Base-by-base conservation (phyloP, 2,797 vertebrate genomes). In the Carcharodon carcharias region DNA sequence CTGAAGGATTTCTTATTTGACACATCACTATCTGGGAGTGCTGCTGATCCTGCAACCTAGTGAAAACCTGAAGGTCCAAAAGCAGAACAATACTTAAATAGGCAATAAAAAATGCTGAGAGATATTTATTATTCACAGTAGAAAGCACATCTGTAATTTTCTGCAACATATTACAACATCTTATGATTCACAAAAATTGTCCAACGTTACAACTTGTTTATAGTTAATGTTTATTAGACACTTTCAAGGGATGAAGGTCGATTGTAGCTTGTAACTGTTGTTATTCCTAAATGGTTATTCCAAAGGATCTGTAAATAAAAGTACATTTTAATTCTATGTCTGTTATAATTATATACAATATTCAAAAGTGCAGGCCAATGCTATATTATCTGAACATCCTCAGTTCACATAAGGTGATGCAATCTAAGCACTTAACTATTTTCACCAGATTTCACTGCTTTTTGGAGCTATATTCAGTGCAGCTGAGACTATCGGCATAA, bases 71-170 rank as follows among this genome's bases (percentile, higher is more conserved):
- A 91, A 54, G 21, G 2, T 56, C 7, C 21, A 88, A 54, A 88
- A 91, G 4, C 31, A 61, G 28, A 91, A 58, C 88, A 58, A 58
- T 63, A 92, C 58, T n/a, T 35, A 58, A 71, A 71, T 71, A 77
- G 28, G 31, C 50, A 95, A 73, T 56, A 95, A 56, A 28, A 95
- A 77, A 71, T 95, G 67, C 71, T 95, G 69, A 58, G 50, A 77
- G 73, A 95, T 77, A 58, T 95, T 95, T 95, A 95, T 95, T 95
- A 56, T 95, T 95, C 69, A 95, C 69, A 95, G 71, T 95, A 95
- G 45, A 95, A 95, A 95, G 94, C 69, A 95, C 50, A 95, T 77
- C 50, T 56, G 50, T 77, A 77, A 56, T 56, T 73, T 73, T 58
- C 26, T 1, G 14, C 50, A 11, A 31, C 67, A 77, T 71, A 77